Percentiles rank a stretch among this genome's conserved stretches.
These are phyloP conservation scores for Polypedilum vanderplanki DNA, from an alignment of 1,140 invertebrate species.

Conservation along the genomic window DNA sequence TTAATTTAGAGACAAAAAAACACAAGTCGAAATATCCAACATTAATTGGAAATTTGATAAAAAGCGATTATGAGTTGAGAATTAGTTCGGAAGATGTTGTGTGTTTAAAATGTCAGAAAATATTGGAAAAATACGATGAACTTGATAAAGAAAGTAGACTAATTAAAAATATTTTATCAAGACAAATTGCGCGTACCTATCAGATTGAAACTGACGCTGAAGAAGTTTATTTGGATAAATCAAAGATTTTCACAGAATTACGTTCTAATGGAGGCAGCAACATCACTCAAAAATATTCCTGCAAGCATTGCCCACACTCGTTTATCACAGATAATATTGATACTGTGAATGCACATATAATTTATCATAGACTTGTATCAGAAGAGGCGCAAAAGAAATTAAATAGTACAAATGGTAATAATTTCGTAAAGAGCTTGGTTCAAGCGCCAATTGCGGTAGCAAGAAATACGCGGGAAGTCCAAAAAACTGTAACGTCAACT, in stretches of 20 bases:
- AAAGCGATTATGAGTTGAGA: neutral
- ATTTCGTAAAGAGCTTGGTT: neutral
- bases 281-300: neutral
- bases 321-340: neutral
- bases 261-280: neutral
- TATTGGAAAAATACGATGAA: conserved; percentile 13
- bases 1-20: conserved; percentile 9
- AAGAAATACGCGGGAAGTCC: neutral
- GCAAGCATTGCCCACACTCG: neutral
- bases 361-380: neutral
- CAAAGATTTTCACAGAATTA: neutral
- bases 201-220: neutral
- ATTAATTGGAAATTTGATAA: conserved; percentile 24
- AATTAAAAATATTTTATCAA: neutral
- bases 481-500: neutral
- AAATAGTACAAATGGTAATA: conserved; percentile 6
- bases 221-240: neutral
- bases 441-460: neutral
- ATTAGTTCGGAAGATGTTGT: neutral
- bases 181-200: neutral
- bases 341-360: conserved; percentile 2
- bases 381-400: neutral
- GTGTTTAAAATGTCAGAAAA: neutral
- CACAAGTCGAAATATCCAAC: neutral
- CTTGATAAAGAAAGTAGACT: neutral